Base-by-base conservation (phyloP, 1,140 invertebrate species). In the Neocloeon triangulifer region DNA sequence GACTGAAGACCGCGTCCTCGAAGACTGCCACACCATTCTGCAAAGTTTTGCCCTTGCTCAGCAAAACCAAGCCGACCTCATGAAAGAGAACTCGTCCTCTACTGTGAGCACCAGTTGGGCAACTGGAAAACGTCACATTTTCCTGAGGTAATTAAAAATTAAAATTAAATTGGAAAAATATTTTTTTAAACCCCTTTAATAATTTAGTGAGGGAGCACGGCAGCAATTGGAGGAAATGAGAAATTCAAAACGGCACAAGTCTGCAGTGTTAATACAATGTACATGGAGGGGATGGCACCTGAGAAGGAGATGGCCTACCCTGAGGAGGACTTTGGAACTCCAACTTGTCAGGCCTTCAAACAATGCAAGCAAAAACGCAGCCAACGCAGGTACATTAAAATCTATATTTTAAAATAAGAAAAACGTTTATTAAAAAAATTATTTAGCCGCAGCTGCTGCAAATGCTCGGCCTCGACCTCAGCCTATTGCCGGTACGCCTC, bases 41-140 rank as follows among this genome's bases (percentile, higher is more conserved):
- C n/a, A n/a, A n/a, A n/a, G n/a, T n/a, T n/a, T n/a, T n/a, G n/a
- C n/a, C n/a, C n/a, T n/a, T n/a, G n/a, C n/a, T n/a, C n/a, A n/a
- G n/a, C n/a, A n/a, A n/a, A n/a, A n/a, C n/a, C n/a, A n/a, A n/a
- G n/a, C n/a, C n/a, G n/a, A n/a, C n/a, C 39, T 31, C 32, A n/a
- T n/a, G n/a, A 46, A 46, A 41, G 41, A 38, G 28, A 32, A 40
- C 37, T 43, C 35, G 8, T 38, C 37, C 2, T 35, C 16, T 15
- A 43, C 47, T 32, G 52, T 61, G 7, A 60, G 69, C 26, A 79
- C 73, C 32, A 73, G 71, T 45, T 86, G 80, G 80, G 79, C 81
- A n/a, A 60, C 85, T 15, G 88, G 86, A 36, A 86, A 88, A 49
- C 61, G 84, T 22, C 85, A 92, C 47, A 79, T 91, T 13, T 92